phyloP scores from a whole-genome alignment of 2,888 invertebrate species.

The Bellardia bayeri region DNA sequence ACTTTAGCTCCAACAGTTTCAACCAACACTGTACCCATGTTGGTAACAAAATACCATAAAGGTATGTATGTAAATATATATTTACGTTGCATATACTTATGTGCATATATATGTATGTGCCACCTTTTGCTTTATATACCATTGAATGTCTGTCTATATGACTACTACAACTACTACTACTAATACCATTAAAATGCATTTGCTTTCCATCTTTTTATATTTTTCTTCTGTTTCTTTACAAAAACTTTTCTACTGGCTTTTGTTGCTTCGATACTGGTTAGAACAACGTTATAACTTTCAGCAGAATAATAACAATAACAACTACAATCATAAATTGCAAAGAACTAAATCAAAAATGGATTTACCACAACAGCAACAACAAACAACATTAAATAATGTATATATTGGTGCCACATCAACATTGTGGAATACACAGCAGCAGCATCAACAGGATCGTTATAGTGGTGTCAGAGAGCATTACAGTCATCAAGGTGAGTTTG shows the following conservation, averaged over 20 bases:
- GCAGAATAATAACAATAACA: constrained; percentile 68
- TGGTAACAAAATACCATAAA: constrained; percentile 82
- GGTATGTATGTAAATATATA: constrained; percentile 77
- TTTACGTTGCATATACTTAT: background rate
- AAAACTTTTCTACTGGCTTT: constrained; percentile 22
- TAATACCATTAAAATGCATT: constrained; percentile 64
- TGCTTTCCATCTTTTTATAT: constrained; percentile 33
- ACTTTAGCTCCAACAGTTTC: constrained; percentile 83
- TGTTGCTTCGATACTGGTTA: constrained; percentile 21
- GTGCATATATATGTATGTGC: background rate
- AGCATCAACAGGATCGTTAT: constrained; percentile 78
- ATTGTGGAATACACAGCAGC: constrained; percentile 83
- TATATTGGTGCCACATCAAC: constrained; percentile 83
- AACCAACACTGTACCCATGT: constrained; percentile 82
- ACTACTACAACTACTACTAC: background rate
- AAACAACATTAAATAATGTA: constrained; percentile 81
- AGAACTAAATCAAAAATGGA: constrained; percentile 79
- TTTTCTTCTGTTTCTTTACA: constrained; percentile 49
- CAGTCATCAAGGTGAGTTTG: constrained; percentile 80
- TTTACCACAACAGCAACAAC: constrained; percentile 75
- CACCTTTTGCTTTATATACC: constrained; percentile 8
- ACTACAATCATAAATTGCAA: constrained; percentile 79
- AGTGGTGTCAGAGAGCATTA: constrained; percentile 78
- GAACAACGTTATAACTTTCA: constrained; percentile 75
- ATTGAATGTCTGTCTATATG: background rate